Conservation (phyloP, 2,888 invertebrate species). For the Pterobdella sp. region DNA sequence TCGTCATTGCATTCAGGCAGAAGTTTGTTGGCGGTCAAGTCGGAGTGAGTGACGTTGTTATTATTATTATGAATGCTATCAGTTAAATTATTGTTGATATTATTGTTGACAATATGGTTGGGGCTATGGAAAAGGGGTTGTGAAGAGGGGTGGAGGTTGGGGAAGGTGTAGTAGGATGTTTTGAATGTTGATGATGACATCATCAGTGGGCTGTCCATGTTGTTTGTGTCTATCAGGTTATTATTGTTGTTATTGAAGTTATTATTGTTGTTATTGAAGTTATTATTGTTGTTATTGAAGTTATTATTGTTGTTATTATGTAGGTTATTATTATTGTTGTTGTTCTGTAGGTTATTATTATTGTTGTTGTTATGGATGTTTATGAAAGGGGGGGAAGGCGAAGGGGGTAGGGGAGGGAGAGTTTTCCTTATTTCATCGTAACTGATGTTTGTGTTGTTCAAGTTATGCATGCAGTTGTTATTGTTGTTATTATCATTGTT, state of each 20-base stretch:
- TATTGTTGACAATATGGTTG: constrained; percentile 7
- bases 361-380: not conserved
- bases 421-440: too few species aligned
- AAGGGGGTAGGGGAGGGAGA: not conserved
- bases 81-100: not conserved
- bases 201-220: too few species aligned
- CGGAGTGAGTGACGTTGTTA: too few species aligned
- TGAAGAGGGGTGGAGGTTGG: not conserved
- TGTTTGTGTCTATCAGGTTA: not conserved
- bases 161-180: not conserved
- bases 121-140: not conserved
- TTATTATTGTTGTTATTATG: not conserved
- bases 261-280: not conserved
- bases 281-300: constrained; percentile 5
- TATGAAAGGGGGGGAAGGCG: not conserved
- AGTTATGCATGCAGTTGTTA: too few species aligned
- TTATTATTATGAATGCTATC: not conserved
- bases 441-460: too few species aligned
- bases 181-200: not conserved
- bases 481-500: too few species aligned
- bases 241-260: not conserved
- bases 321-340: not conserved
- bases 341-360: not conserved
- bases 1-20: not conserved
- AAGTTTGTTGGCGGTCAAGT: too few species aligned